Conservation (phyloP, 2,888 invertebrate species). For the Apomyelois bistriatella region DNA sequence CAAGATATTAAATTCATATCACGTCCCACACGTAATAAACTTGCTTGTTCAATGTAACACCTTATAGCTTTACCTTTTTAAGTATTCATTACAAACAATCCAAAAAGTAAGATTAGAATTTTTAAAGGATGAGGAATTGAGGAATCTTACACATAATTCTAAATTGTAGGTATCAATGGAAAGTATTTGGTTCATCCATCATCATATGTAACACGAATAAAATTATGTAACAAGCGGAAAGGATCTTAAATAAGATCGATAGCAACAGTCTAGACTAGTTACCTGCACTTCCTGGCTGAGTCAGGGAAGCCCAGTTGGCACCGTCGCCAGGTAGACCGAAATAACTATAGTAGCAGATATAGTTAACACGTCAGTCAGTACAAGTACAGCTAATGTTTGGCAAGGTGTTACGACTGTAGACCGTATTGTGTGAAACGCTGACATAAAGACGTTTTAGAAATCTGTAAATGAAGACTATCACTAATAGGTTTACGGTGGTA, state of each 20-base stretch:
- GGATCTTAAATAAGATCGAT: slow-evolving; percentile 9
- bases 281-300: slow-evolving; percentile 24
- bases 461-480: too few species aligned
- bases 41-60: neutral
- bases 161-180: too few species aligned
- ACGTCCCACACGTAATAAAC: neutral
- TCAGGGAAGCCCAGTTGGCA: slow-evolving; percentile 38
- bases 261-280: slow-evolving; percentile 18
- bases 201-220: too few species aligned
- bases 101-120: too few species aligned
- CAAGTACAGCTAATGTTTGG: neutral
- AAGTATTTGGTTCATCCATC: too few species aligned
- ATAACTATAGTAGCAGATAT: slow-evolving; percentile 25
- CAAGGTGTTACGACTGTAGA: neutral
- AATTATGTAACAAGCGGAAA: too few species aligned
- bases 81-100: too few species aligned
- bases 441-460: neutral
- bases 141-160: too few species aligned
- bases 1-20: neutral
- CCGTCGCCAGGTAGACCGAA: slow-evolving; percentile 29
- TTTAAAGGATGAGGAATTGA: too few species aligned
- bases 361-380: slow-evolving; percentile 17
- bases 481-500: too few species aligned
- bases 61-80: neutral
- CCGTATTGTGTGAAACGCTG: neutral